Percentiles rank a stretch among this genome's conserved stretches.
phyloP scores from a whole-genome alignment of 2,797 vertebrate species.

The Gallinago solitaria region DNA sequence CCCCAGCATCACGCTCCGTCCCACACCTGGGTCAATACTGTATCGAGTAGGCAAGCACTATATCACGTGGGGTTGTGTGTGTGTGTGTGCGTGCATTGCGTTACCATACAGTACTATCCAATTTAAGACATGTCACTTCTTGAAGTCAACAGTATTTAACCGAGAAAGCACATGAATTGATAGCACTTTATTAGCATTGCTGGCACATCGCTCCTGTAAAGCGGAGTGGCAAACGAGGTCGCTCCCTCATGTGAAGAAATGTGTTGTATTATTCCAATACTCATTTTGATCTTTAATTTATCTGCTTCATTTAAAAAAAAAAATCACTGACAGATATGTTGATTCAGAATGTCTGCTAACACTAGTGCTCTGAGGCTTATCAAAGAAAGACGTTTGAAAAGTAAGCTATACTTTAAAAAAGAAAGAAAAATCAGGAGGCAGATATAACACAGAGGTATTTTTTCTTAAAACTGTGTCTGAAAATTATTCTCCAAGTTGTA shows the following conservation, averaged over 20 bases:
- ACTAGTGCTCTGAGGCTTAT: slow-evolving; percentile 17
- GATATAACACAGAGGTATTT: not conserved
- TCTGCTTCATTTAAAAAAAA: slow-evolving; percentile 14
- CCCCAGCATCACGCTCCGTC: accelerated
- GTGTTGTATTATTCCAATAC: slow-evolving; percentile 19
- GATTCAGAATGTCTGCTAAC: not conserved
- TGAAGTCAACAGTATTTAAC: slow-evolving; percentile 37
- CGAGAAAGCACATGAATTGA: slow-evolving; percentile 6
- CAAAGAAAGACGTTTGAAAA: slow-evolving; percentile 33
- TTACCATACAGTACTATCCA: not conserved
- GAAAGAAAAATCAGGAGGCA: slow-evolving; percentile 5
- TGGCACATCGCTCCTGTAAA: slow-evolving; percentile 9
- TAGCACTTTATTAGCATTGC: slow-evolving; percentile 51
- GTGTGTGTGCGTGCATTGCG: not conserved
- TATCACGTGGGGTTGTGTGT: not conserved
- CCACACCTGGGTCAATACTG: not conserved
- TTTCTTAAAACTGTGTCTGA: not conserved
- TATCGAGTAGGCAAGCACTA: not conserved
- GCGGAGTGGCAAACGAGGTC: slow-evolving; percentile 36
- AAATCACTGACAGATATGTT: not conserved
- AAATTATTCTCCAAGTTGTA: not conserved
- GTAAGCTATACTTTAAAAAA: not conserved
- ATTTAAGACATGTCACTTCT: not conserved
- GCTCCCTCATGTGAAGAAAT: slow-evolving; percentile 30
- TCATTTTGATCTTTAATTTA: slow-evolving; percentile 67